These are phyloP conservation scores for Alsophila aescularia DNA, from an alignment of 2,888 invertebrate genomes.

Conservation along the genomic window DNA sequence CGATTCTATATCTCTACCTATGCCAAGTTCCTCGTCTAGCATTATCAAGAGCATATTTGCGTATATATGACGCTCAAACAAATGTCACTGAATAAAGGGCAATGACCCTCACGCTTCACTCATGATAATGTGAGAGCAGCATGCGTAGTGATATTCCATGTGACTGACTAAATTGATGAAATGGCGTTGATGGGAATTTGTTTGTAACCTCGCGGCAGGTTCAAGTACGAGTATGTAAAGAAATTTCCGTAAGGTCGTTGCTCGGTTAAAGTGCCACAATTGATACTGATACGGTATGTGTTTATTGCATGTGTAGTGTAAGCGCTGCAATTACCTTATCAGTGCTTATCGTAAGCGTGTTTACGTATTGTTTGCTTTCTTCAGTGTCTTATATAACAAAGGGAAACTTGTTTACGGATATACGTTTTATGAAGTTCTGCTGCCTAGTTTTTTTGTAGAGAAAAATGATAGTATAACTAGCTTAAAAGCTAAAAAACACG, in stretches of 20 bases:
- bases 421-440: neutral
- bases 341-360: slow-evolving; percentile 6
- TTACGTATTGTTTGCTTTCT: slow-evolving; percentile 7
- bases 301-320: slow-evolving; percentile 1
- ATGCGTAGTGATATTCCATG: slow-evolving; percentile 18
- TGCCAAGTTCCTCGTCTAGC: slow-evolving; percentile 1
- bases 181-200: slow-evolving; percentile 2
- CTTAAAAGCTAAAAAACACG: too few species aligned
- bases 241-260: neutral
- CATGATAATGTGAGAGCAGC: slow-evolving; percentile 32
- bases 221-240: neutral
- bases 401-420: neutral
- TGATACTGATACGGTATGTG: neutral
- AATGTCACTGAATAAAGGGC: slow-evolving; percentile 45
- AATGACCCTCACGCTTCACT: slow-evolving; percentile 46
- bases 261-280: neutral
- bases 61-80: slow-evolving; percentile 48
- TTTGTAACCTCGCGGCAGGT: slow-evolving; percentile 1
- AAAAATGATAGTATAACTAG: too few species aligned
- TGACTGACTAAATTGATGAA: slow-evolving; percentile 8
- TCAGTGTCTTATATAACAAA: slow-evolving; percentile 10
- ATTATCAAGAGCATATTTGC: slow-evolving; percentile 34
- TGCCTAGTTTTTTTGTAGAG: too few species aligned
- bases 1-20: too few species aligned
- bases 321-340: slow-evolving; percentile 10